These are phyloP conservation scores for Heteromormyrus szaboi DNA, from an alignment of 2,797 vertebrate species.

Conservation along the genomic window DNA sequence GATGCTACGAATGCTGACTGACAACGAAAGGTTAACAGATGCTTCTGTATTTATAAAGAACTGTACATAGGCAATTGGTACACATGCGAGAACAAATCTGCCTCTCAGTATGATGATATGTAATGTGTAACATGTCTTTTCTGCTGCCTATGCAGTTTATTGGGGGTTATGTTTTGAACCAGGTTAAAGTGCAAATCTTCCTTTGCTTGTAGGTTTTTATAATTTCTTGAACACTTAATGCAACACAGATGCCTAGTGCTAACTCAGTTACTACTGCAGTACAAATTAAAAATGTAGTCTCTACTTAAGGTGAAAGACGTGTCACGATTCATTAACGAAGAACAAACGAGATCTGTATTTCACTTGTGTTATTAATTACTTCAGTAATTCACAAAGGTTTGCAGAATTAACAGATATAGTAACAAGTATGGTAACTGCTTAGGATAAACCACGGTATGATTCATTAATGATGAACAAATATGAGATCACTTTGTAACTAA, in stretches of 20 bases:
- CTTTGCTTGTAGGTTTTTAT: background rate
- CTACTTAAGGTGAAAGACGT: background rate
- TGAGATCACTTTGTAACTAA: background rate
- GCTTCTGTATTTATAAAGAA: background rate
- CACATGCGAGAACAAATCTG: background rate
- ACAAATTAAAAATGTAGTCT: background rate
- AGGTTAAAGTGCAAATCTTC: background rate
- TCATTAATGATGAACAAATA: background rate
- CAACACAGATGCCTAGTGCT: no score
- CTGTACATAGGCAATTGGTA: background rate
- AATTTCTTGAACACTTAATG: no score
- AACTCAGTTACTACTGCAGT: background rate
- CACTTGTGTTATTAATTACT: background rate
- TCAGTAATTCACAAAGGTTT: background rate
- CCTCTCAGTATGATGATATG: background rate
- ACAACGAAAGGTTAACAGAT: background rate
- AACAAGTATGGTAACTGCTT: background rate
- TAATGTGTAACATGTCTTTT: background rate
- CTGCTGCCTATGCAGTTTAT: background rate
- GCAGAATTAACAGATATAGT: background rate
- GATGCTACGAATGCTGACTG: background rate
- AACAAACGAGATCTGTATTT: background rate
- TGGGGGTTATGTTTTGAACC: background rate
- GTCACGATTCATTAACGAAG: no score
- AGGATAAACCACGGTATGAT: background rate